A percentile compares a stretch with the other conserved stretches of the same genome.
Conservation (phyloP, 2,888 invertebrate genomes). For the Andricus quercusramuli region DNA sequence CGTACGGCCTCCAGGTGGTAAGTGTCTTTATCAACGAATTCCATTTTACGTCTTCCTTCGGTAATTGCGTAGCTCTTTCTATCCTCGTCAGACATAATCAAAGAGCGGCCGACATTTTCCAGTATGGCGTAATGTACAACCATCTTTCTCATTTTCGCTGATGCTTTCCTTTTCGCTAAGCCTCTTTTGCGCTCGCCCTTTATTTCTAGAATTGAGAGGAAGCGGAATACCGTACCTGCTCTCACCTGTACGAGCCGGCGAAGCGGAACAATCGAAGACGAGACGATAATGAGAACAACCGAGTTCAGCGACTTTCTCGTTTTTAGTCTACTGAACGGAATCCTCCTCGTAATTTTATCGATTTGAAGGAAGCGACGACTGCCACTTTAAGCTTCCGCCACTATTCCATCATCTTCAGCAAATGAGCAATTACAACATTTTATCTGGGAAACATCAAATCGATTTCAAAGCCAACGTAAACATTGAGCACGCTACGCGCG, state of each 20-base stretch:
- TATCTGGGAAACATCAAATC: neutral
- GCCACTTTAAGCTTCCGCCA: constrained; percentile 18
- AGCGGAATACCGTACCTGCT: constrained; percentile 63
- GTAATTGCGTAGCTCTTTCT: constrained; percentile 11
- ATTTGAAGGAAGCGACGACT: constrained; percentile 24
- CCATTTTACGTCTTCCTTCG: neutral
- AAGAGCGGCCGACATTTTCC: constrained; percentile 58
- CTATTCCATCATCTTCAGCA: constrained; percentile 16
- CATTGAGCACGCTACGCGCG: no score
- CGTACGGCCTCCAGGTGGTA: no score
- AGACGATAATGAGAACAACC: constrained; percentile 64
- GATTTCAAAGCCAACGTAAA: neutral
- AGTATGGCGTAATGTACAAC: neutral
- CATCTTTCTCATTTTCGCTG: constrained; percentile 27
- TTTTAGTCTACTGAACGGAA: constrained; percentile 36
- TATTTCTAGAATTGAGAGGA: constrained; percentile 44
- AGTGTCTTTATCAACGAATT: neutral
- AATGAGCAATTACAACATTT: constrained; percentile 13
- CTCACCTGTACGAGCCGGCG: constrained; percentile 60
- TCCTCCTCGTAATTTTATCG: constrained; percentile 29
- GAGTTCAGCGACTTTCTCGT: constrained; percentile 36
- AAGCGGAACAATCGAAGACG: constrained; percentile 68
- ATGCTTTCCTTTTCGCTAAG: constrained; percentile 41
- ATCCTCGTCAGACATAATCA: constrained; percentile 60
- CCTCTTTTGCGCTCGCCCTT: constrained; percentile 41